Base-by-base conservation (phyloP, 1,140 invertebrate genomes). In the Formica selysi region DNA sequence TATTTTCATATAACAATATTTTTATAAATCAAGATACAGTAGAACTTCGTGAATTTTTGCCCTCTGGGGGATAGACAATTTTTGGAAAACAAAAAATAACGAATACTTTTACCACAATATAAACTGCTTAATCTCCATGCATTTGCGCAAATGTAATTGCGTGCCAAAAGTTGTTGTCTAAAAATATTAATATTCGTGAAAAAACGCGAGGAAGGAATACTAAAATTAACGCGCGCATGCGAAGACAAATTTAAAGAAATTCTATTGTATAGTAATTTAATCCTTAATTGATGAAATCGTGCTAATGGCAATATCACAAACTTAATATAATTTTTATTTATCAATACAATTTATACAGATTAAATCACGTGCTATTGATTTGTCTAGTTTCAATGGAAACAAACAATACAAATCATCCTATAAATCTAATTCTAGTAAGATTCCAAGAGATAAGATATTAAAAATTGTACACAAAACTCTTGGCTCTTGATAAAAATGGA, bases 1-100 rank as follows among this genome's bases (percentile, higher is more conserved):
- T 11, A 29, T 73, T 29, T 57, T 57, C 11, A 16, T 54, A 2
- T 57, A 73, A 73, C 10, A 74, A 26, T 59, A 57, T 59, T 74
- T 38, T 74, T 48, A 32, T 13, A n/a, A 6, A 32, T 32, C 6
- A 51, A 48, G 11, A 51, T 19, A 48, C n/a, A n/a, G 4, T 51
- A 51, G 48, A 51, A 51, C 48, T 51, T 51, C 5, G 13, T 51
- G 5, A 51, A 51, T 51, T 51, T 51, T 51, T 51, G 16, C 1
- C 16, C 16, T 51, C 48, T 51, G 16, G 16, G 0, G 16, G 13
- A 19, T 1, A 13, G 4, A 19, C 19, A 19, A 51, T 51, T 51
- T 51, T 51, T 16, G 48, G 16, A 51, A 19, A 51, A 51, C 13
- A 51, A 51, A 51, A 51, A 51, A 19, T 19, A 51, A 51, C 48